Base-by-base conservation (phyloP, 35 echinoderm and acorn worm genomes). In the Ophiothrix spiculata region DNA sequence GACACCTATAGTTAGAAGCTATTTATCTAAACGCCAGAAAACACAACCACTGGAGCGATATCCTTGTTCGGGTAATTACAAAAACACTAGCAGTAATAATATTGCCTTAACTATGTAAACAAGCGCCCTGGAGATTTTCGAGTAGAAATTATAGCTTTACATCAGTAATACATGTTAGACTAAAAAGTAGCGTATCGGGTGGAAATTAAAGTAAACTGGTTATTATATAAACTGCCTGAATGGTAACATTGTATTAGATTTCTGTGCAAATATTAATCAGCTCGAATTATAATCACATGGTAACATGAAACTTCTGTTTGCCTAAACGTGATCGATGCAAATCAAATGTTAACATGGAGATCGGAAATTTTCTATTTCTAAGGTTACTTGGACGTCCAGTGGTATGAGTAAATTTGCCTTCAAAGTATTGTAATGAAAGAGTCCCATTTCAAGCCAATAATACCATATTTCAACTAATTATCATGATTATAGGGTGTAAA, bases 31-130 rank as follows among this genome's bases (percentile, higher is more conserved):
- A 69, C 60, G 60, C 60, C 60, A 69, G 60, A 69, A 69, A 69
- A 69, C 60, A 69, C 60, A 69, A 28, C 1, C 60, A 69, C 60
- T 69, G 60, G 60, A 69, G 60, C 60, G 60, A 69, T 69, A 69
- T 69, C 17, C 16, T 69, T 69, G 10, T 69, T 25, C 60, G 60
- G 29, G 60, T 69, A 69, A 69, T 69, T 69, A 28, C 60, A 69
- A 69, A 69, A 69, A 69, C 60, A 69, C 60, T 69, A 69, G 60
- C 25, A 25, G 3, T 69, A 69, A 69, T 69, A 69, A 69, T 25
- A 69, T 69, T 69, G 60, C 60, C 60, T 15, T 69, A 69, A 69
- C 60, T 69, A 28, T 69, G 60, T 69, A 69, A 69, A 69, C 60
- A 69, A 28, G 25, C 60, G 4, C 6, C 60, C 60, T 54, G 45